These are phyloP conservation scores for Drosophila repletoides DNA, from an alignment of 1,140 invertebrate species.

Conservation along the genomic window DNA sequence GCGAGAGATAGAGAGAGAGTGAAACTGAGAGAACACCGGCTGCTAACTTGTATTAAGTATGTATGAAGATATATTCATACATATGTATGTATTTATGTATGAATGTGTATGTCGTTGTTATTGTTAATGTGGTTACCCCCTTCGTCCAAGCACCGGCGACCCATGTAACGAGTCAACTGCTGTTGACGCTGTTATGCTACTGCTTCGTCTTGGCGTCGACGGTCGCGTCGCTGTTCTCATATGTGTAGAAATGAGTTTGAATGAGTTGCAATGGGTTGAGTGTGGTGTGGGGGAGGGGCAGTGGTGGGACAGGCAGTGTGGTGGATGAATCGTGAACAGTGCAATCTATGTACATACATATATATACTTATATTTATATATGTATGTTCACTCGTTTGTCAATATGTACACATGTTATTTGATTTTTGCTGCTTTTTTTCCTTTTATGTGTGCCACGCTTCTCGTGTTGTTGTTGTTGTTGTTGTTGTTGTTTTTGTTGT, in stretches of 20 bases:
- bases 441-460: slow-evolving; percentile 53
- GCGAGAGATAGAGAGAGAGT: slow-evolving; percentile 1
- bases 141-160: background rate
- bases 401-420: slow-evolving; percentile 79
- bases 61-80: background rate
- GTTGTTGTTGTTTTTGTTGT: slow-evolving; percentile 42
- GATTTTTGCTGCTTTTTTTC: slow-evolving; percentile 72
- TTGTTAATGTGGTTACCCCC: slow-evolving; percentile 15
- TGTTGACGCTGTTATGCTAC: slow-evolving; percentile 33
- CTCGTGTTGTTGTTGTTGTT: slow-evolving; percentile 47
- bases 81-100: background rate
- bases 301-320: slow-evolving; percentile 2
- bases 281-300: background rate
- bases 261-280: slow-evolving; percentile 42
- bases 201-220: slow-evolving; percentile 2
- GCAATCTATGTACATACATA: slow-evolving; percentile 29
- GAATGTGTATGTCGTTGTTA: slow-evolving; percentile 30
- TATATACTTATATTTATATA: slow-evolving; percentile 8
- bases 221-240: slow-evolving; percentile 25
- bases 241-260: slow-evolving; percentile 73
- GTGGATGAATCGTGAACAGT: slow-evolving; percentile 23
- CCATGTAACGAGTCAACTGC: slow-evolving; percentile 12
- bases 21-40: slow-evolving; percentile 8
- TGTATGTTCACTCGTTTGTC: slow-evolving; percentile 64
- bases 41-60: slow-evolving; percentile 1